Evolutionary conservation across 2,113 vertebrate species (phyloP).

Genomic region (Chaetura pelagica): DNA sequence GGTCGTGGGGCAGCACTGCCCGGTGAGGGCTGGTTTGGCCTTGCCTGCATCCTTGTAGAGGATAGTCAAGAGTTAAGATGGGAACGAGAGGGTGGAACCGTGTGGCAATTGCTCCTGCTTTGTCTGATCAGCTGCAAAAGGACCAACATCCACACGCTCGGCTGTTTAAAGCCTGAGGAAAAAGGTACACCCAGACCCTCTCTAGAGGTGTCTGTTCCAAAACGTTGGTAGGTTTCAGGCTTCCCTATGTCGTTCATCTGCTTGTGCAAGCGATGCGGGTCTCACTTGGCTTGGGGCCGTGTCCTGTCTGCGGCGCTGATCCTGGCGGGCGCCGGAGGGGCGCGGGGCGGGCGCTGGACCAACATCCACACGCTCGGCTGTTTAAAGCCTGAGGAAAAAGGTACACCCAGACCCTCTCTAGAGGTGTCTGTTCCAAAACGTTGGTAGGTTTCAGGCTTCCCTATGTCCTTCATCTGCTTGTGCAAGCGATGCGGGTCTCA

Average conservation of each 20-base stretch:
- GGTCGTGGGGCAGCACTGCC: accelerated
- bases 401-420: not conserved
- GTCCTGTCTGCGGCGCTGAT: not conserved
- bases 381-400: accelerated
- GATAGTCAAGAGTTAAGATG: not conserved
- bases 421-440: not conserved
- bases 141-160: accelerated
- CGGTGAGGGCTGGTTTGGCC: accelerated
- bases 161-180: accelerated
- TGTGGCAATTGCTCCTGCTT: not conserved
- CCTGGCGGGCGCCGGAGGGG: not conserved
- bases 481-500: accelerated
- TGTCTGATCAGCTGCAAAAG: not conserved
- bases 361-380: accelerated
- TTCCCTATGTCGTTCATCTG: not conserved
- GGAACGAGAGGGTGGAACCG: not conserved
- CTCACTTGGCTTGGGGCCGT: not conserved
- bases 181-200: not conserved
- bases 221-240: not conserved
- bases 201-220: not conserved
- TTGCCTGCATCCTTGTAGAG: not conserved
- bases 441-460: not conserved
- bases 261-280: not conserved
- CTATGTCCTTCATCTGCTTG: not conserved
- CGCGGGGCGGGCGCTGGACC: accelerated